Evolutionary conservation across 2,888 invertebrate species (phyloP).

Genomic region (Liopterus haemorrhoidalis): DNA sequence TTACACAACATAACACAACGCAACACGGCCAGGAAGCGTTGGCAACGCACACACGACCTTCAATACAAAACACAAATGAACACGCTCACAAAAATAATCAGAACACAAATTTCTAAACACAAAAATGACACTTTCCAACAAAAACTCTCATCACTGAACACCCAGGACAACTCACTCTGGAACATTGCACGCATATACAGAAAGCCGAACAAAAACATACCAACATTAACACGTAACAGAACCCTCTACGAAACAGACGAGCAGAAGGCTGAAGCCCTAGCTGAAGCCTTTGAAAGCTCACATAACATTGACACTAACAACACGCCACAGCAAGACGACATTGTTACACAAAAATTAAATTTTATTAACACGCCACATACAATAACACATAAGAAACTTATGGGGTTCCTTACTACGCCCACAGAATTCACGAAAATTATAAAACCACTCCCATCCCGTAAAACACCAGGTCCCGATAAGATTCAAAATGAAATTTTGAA

Average conservation of each 20-base stretch:
- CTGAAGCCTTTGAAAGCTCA: neutral
- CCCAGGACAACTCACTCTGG: conserved; percentile 17
- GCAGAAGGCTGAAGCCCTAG: conserved; percentile 5
- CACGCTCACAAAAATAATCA: neutral
- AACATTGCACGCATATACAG: conserved; percentile 7
- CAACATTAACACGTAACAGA: conserved; percentile 2
- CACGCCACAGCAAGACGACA: conserved; percentile 4
- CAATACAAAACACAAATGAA: neutral
- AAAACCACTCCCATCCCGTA: conserved; percentile 19
- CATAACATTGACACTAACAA: conserved; percentile 6
- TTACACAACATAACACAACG: conserved; percentile 8
- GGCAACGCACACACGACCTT: neutral
- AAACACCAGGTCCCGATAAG: conserved; percentile 28
- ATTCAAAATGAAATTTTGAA: conserved; percentile 26
- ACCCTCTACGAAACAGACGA: neutral
- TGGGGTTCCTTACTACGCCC: conserved; percentile 12
- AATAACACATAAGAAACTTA: neutral
- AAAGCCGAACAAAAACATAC: conserved; percentile 4
- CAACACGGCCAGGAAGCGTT: neutral
- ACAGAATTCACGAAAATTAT: conserved; percentile 20
- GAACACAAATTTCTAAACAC: conserved; percentile 4
- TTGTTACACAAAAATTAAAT: neutral
- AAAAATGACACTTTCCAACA: conserved; percentile 19
- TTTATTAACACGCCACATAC: neutral
- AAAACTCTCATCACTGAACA: conserved; percentile 18